These are phyloP conservation scores for Melanotaenia boesemani DNA, from an alignment of 2,797 vertebrate genomes.

Conservation along the genomic window DNA sequence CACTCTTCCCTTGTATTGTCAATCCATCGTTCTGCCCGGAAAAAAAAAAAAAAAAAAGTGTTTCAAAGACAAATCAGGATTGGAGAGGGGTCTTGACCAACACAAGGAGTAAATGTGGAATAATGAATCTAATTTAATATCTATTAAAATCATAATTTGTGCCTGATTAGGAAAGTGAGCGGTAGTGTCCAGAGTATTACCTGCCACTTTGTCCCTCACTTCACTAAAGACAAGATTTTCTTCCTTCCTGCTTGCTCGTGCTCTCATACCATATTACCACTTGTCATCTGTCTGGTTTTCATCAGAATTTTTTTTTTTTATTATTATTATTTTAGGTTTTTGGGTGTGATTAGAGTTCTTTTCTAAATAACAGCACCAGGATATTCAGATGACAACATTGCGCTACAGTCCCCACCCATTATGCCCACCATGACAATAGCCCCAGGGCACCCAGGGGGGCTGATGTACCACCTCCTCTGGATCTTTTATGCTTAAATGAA, in stretches of 20 bases:
- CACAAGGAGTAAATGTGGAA: constrained; percentile 60
- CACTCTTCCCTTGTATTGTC: constrained; percentile 65
- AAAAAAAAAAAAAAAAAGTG: constrained; percentile 51
- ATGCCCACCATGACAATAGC: constrained; percentile 73
- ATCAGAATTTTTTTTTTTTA: constrained; percentile 27
- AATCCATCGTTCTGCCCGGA: constrained; percentile 59
- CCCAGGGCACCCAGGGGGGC: constrained; percentile 60
- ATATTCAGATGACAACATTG: constrained; percentile 70
- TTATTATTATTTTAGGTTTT: constrained; percentile 24
- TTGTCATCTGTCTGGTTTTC: constrained; percentile 36
- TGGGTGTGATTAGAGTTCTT: constrained; percentile 39
- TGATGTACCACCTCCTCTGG: constrained; percentile 67
- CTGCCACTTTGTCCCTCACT: constrained; percentile 53
- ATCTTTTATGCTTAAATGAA: constrained; percentile 72
- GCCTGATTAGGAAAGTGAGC: constrained; percentile 66
- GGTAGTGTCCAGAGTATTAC: constrained; percentile 68
- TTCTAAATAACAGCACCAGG: constrained; percentile 63
- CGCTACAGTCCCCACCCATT: constrained; percentile 66
- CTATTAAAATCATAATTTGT: constrained; percentile 73
- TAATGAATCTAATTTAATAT: constrained; percentile 73
- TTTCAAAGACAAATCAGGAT: constrained; percentile 65
- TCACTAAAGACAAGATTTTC: constrained; percentile 35
- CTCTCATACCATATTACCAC: constrained; percentile 14
- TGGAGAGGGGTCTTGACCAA: constrained; percentile 61
- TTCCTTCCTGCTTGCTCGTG: not conserved